These are phyloP conservation scores for Ceyx cyanopectus DNA, from an alignment of 2,113 vertebrate genomes.

Conservation along the genomic window DNA sequence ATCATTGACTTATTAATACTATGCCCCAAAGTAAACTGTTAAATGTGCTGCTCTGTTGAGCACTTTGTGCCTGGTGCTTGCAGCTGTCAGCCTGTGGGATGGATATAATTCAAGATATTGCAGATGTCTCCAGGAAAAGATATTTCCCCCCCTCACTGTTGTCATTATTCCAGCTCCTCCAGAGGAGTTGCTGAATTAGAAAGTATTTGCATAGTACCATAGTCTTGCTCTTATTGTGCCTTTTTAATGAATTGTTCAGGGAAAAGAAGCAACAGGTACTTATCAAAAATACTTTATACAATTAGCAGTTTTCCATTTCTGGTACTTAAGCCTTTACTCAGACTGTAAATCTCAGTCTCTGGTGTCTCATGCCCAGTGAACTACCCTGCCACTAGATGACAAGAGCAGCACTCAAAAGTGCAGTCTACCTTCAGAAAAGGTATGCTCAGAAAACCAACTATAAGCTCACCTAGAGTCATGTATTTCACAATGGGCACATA, in stretches of 20 bases:
- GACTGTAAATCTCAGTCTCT: background rate
- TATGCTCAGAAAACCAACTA: background rate
- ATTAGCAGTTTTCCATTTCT: background rate
- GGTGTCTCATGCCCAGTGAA: background rate
- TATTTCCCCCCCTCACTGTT: background rate
- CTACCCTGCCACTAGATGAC: background rate
- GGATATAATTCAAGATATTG: background rate
- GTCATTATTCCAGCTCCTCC: background rate
- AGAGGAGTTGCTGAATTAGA: background rate
- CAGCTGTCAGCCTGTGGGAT: background rate
- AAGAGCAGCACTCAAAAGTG: background rate
- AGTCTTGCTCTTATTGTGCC: background rate
- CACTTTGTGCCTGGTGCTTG: background rate
- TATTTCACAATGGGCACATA: background rate
- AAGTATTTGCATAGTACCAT: background rate
- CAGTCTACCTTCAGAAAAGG: background rate
- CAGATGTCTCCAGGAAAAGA: background rate
- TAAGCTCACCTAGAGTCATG: background rate
- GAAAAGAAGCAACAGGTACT: background rate
- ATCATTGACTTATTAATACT: background rate
- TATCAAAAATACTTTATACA: background rate
- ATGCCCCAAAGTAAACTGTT: background rate
- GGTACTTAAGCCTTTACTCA: background rate
- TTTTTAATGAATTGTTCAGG: background rate
- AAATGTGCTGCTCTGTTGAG: background rate